Evolutionary conservation across 2,888 invertebrate genomes (phyloP).

Genomic region (Bruchidius siliquastri): DNA sequence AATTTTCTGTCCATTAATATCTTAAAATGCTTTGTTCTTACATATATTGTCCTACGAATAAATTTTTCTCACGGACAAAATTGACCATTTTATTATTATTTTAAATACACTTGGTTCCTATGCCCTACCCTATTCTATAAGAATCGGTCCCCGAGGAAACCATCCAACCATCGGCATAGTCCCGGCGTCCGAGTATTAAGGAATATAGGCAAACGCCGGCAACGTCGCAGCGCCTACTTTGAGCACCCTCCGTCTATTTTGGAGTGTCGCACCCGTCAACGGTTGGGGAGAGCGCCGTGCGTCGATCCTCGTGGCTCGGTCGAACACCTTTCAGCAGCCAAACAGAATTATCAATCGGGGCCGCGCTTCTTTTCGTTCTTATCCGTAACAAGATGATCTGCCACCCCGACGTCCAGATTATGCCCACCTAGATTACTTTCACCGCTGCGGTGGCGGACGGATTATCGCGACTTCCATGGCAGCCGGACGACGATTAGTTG

Average conservation of each 20-base stretch:
- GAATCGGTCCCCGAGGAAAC: too few species aligned
- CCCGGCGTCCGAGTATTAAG: not conserved
- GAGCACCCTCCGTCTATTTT: not conserved
- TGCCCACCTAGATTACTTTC: not conserved
- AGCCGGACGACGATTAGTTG: not conserved
- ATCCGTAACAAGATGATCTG: not conserved
- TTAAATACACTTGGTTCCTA: constrained; percentile 6
- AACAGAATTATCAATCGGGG: not conserved
- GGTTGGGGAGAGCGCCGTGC: not conserved
- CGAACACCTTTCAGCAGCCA: not conserved
- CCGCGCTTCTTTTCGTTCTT: not conserved
- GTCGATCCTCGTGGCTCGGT: not conserved
- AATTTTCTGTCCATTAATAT: constrained; percentile 7
- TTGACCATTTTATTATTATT: constrained; percentile 5
- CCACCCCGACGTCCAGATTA: not conserved
- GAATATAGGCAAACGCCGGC: not conserved
- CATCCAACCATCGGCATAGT: too few species aligned
- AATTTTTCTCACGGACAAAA: not conserved
- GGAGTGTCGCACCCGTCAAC: not conserved
- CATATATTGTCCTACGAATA: constrained; percentile 4
- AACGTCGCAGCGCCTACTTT: not conserved
- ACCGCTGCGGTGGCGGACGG: not conserved
- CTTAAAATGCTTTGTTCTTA: constrained; percentile 1
- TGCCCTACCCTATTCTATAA: too few species aligned
- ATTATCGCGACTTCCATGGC: not conserved